These are phyloP conservation scores for Cheumatopsyche charites DNA, from an alignment of 1,140 invertebrate genomes.

Conservation along the genomic window DNA sequence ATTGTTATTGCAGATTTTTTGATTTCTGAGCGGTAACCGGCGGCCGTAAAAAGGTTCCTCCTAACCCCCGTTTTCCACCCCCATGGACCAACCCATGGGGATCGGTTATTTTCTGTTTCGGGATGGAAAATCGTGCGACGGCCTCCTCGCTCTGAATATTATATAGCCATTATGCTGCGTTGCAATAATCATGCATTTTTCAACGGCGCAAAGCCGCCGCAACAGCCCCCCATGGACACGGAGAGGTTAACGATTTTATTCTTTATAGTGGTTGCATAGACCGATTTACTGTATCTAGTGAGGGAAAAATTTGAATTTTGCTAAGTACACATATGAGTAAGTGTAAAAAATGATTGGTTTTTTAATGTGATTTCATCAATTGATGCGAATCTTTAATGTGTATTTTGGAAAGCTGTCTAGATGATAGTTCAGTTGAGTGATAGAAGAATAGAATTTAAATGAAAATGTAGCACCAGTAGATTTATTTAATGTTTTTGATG, in stretches of 20 bases:
- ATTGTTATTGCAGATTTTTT: constrained; percentile 50
- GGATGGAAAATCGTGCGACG: constrained; percentile 26
- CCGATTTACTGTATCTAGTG: constrained; percentile 17
- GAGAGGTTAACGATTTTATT: constrained; percentile 37
- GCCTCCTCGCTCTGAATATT: constrained; percentile 43
- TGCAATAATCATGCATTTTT: constrained; percentile 46
- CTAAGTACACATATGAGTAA: background rate
- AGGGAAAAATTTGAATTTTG: constrained; percentile 26
- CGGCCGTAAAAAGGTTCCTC: constrained; percentile 44
- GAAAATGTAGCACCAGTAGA: no score
- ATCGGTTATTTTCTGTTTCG: constrained; percentile 36
- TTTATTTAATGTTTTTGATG: no score
- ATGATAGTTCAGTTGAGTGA: no score
- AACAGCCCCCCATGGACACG: constrained; percentile 3
- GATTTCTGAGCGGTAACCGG: constrained; percentile 48
- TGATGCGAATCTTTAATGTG: no score
- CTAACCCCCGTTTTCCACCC: no score
- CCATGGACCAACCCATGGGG: constrained; percentile 26
- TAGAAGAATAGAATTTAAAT: no score
- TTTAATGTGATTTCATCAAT: no score
- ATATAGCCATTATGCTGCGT: constrained; percentile 47
- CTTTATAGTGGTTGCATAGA: constrained; percentile 31
- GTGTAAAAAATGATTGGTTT: no score
- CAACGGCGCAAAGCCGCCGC: constrained; percentile 21
- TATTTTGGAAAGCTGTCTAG: no score